Evolutionary conservation across 30 jellyfish, hydroid and myxozoan genomes (phyloP), one percentile per base, ranked within the genome.

Genomic region (Phacellophora camtschatica): DNA sequence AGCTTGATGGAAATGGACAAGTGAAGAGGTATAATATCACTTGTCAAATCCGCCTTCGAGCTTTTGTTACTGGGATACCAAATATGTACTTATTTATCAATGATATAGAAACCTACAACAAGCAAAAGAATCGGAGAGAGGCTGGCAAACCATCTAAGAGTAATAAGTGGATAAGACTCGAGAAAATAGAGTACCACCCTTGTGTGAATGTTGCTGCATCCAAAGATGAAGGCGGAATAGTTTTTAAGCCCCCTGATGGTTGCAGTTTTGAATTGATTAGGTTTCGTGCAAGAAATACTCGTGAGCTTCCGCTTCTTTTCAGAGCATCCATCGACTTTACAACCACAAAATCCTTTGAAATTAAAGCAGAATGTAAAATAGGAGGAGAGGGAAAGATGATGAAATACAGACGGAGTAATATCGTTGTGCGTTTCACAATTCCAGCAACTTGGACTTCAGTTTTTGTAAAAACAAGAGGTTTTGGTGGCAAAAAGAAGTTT

Each of bases 201-300:
- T 90, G 97, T 50, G 95, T 90, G 7, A 84, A 85, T 39, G 77
- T 66, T 12, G 53, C 42, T 16, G 65, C 76, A 23, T 23, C 88
- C 0, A 32, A 70, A 20, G 45, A 25, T n/a, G 84, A 84, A 35
- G 96, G 98, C 15, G 95, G 98, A 3, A 41, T 90, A 35, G 88
- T 61, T 29, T 85, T 90, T 57, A 55, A 42, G 30, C 98, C 98
- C 31, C 98, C 98, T 15, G 98, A 90, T 84, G 96, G 95, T 8
- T 90, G 98, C 67, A 78, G 96, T 65, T 84, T 90, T 70, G 98
- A 90, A 67, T 73, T 90, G 4, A 35, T 90, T 65, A 95, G 98
- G 33, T 83, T 84, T 34, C 90, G 95, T 24, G 82, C 73, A 8
- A 74, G 81, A 18, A 62, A 53, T 30, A 66, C 32, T 9, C 66